Percentiles rank a stretch among this genome's conserved stretches.
These are phyloP conservation scores for Drosophila yakuba DNA, from an alignment of 1,140 invertebrate species.

Conservation along the genomic window DNA sequence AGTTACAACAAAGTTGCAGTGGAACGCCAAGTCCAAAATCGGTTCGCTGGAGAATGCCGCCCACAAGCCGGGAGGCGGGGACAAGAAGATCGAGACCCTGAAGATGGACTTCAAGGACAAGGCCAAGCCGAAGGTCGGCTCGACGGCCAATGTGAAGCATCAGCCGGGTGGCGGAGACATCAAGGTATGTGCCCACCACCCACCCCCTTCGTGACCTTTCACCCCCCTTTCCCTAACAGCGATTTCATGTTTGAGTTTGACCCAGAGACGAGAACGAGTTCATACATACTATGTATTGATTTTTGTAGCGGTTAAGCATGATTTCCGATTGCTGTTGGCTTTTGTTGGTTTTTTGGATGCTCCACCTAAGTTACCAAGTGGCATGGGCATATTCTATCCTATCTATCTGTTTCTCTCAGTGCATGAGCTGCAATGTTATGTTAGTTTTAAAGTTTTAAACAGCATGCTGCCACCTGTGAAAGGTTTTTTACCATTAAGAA, in stretches of 20 bases:
- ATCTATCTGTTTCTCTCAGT: conserved; percentile 21
- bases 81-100: conserved; percentile 95
- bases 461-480: conserved; percentile 54
- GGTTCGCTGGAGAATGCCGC: conserved; percentile 97
- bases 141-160: conserved; percentile 92
- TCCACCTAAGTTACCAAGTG: conserved; percentile 38
- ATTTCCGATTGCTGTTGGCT: conserved; percentile 37
- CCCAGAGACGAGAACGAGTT: conserved; percentile 39
- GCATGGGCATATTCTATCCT: conserved; percentile 36
- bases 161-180: conserved; percentile 92
- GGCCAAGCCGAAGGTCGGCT: conserved; percentile 96
- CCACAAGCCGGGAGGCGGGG: conserved; percentile 96
- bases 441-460: conserved; percentile 30
- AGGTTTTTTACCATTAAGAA: conserved; percentile 16
- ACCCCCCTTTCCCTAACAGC: neutral
- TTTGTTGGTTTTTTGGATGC: conserved; percentile 47
- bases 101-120: conserved; percentile 96
- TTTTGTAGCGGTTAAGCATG: conserved; percentile 44
- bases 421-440: conserved; percentile 47
- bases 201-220: neutral
- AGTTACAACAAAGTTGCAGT: conserved; percentile 93
- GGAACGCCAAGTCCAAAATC: conserved; percentile 97
- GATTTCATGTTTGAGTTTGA: conserved; percentile 54
- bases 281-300: conserved; percentile 25
- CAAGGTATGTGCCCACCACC: conserved; percentile 89